A percentile compares a stretch with the other conserved stretches of the same genome.
phyloP scores from a whole-genome alignment of 1,140 invertebrate genomes.

The Ruditapes philippinarum region DNA sequence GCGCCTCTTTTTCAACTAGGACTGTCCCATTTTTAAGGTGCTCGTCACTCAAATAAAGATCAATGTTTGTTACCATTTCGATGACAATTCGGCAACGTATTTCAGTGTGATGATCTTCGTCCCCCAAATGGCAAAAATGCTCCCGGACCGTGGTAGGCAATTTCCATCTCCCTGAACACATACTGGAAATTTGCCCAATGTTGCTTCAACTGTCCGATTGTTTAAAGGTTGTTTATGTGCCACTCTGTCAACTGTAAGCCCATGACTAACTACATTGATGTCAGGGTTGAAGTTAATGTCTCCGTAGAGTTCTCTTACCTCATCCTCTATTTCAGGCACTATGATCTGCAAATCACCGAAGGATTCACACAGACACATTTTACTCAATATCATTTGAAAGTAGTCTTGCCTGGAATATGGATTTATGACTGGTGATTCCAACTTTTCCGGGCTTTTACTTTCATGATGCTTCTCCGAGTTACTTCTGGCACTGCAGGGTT shows the following conservation, averaged over 20 bases:
- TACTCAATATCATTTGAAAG: conserved; percentile 29
- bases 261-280: conserved; percentile 42
- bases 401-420: conserved; percentile 21
- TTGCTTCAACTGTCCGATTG: conserved; percentile 33
- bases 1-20: conserved; percentile 6
- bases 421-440: conserved; percentile 23
- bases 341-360: conserved; percentile 49
- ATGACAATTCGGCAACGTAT: conserved; percentile 43
- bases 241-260: conserved; percentile 46
- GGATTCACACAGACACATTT: conserved; percentile 42
- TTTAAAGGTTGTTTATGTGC: conserved; percentile 29
- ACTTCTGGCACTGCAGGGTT: not conserved
- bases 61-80: conserved; percentile 31
- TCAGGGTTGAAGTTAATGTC: conserved; percentile 37
- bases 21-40: not conserved
- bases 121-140: conserved; percentile 46
- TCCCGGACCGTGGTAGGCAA: conserved; percentile 28
- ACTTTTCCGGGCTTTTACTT: conserved; percentile 25
- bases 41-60: conserved; percentile 44
- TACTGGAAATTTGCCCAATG: conserved; percentile 53
- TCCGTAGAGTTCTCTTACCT: conserved; percentile 12
- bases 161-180: conserved; percentile 51
- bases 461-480: not conserved
- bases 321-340: conserved; percentile 24
- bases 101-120: conserved; percentile 39